Evolutionary conservation across 2,888 invertebrate genomes (phyloP).

Genomic region (Hymenopus coronatus): DNA sequence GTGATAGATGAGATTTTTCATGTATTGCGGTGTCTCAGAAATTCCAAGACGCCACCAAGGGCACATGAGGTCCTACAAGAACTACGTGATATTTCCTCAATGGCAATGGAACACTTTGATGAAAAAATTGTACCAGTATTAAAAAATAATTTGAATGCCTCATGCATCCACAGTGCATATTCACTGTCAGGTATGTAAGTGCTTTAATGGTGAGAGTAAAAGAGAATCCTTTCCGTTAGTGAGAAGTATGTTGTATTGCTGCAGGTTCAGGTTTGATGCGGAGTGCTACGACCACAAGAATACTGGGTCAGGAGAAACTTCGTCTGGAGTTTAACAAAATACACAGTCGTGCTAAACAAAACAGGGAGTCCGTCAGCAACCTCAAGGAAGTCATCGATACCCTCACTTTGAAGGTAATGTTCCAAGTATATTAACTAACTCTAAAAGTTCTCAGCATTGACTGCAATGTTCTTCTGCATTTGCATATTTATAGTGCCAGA

Average conservation of each 20-base stretch:
- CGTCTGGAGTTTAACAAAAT: slow-evolving; percentile 12
- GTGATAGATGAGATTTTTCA: slow-evolving; percentile 84
- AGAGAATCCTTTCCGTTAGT: neutral
- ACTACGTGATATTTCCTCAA: slow-evolving; percentile 85
- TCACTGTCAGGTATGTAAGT: neutral
- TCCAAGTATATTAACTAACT: neutral
- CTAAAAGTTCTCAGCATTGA: no score
- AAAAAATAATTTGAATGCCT: slow-evolving; percentile 38
- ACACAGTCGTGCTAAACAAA: slow-evolving; percentile 5
- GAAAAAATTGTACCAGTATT: slow-evolving; percentile 72
- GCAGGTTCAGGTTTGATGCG: neutral
- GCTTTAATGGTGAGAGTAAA: neutral
- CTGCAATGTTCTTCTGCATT: no score
- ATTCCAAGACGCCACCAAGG: slow-evolving; percentile 55
- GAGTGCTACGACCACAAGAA: neutral
- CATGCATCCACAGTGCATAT: neutral
- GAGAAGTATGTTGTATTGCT: neutral
- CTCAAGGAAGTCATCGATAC: neutral
- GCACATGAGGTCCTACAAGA: slow-evolving; percentile 86
- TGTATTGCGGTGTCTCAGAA: slow-evolving; percentile 68
- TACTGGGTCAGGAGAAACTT: slow-evolving; percentile 8
- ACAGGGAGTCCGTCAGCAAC: neutral
- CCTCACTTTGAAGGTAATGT: neutral
- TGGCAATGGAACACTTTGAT: slow-evolving; percentile 96
- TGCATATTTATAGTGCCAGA: no score